Evolutionary conservation across 2,888 invertebrate genomes (phyloP).

Genomic region (Nephrotoma flavescens): DNA sequence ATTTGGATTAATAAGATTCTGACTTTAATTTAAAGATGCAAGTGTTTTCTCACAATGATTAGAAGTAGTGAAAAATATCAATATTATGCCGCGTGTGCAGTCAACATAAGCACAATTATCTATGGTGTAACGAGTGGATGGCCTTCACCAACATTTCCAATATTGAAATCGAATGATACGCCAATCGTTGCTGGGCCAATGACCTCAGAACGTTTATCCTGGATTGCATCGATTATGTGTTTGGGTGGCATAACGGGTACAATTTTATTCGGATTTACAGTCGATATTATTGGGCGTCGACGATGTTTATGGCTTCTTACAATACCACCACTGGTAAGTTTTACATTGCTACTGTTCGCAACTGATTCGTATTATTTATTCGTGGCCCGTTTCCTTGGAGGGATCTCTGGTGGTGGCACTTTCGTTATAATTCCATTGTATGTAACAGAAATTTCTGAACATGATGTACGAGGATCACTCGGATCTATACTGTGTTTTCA

Average conservation of each 20-base stretch:
- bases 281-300: slow-evolving; percentile 7
- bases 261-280: slow-evolving; percentile 7
- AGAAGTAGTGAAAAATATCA: not conserved
- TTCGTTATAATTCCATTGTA: slow-evolving; percentile 25
- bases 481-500: slow-evolving; percentile 25
- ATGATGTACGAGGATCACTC: slow-evolving; percentile 26
- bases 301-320: not conserved
- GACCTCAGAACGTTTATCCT: slow-evolving; percentile 2
- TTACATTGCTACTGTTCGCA: slow-evolving; percentile 22
- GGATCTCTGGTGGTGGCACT: slow-evolving; percentile 22
- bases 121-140: slow-evolving; percentile 9
- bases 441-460: slow-evolving; percentile 24
- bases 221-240: slow-evolving; percentile 8
- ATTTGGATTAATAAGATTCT: not conserved
- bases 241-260: slow-evolving; percentile 10
- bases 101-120: slow-evolving; percentile 1
- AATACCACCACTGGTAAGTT: slow-evolving; percentile 11
- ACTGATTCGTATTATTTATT: slow-evolving; percentile 19
- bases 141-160: slow-evolving; percentile 7
- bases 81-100: not conserved
- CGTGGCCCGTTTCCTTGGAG: slow-evolving; percentile 21
- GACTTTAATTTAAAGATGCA: not conserved
- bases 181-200: slow-evolving; percentile 6
- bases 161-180: slow-evolving; percentile 5
- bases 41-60: not conserved